Base-by-base conservation (phyloP, 2,888 invertebrate genomes). In the Drosophila pseudotakahashii region DNA sequence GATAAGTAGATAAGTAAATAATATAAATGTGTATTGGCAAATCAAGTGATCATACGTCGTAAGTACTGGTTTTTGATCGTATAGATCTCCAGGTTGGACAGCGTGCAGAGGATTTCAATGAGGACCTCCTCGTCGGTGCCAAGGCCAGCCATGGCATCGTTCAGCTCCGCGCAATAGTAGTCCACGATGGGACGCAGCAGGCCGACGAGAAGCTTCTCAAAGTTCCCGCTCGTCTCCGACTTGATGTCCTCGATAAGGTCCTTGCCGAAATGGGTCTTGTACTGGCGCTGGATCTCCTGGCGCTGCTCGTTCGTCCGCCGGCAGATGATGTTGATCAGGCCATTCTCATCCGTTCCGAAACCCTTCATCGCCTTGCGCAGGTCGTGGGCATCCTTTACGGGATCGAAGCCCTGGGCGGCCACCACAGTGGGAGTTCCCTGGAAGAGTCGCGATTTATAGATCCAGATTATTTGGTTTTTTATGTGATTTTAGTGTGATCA, bases 351-450 rank as follows among this genome's bases (percentile, higher is more conserved):
- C 0, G 98, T 98, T 36, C 98, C 97, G 42, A 92, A 92, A 19
- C 97, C 98, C 92, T 97, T 97, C 98, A 98, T 98, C 0, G 98
- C 97, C 85, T 96, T 96, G n/a, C 97, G 94, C 26, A 98, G 93
- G 2, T 94, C 93, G 79, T 95, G 95, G 0, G 97, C 97, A 94
- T 97, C 97, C 10, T 93, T 94, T 34, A 95, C 94, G 5, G 97
- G 94, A 89, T 97, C 95, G 92, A 97, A 97, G 0, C 95, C 95
- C 75, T 95, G 94, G n/a, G 93, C 95, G 7, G 97, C 95, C 39
- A 94, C 93, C 36, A 97, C 94, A 6, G 97, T 97, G 60, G 97
- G 96, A 60, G 90, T 91, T 55, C 92, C 92, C 92, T 92, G 47
- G 0, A 61, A 59, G 7, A 23, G 9, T 53, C 45, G 51, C 7